phyloP scores from a whole-genome alignment of 2,797 vertebrate genomes.

The Clarias pachynema region DNA sequence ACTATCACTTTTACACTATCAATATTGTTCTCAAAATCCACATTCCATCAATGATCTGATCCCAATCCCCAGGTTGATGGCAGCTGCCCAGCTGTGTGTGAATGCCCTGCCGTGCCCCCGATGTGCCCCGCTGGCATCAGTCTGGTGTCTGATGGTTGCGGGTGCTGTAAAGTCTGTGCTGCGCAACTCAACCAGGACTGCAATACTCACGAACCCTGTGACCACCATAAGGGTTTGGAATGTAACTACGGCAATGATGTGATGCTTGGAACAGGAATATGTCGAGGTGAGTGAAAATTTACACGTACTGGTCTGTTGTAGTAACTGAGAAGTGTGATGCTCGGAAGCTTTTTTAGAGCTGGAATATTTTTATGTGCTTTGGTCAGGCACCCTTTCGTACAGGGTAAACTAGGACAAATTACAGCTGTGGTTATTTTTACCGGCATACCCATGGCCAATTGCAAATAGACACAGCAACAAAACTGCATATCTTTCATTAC shows the following conservation, averaged over 20 bases:
- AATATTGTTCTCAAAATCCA: not conserved
- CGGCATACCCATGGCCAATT: not conserved
- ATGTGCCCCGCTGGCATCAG: conserved; percentile 77
- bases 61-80: conserved; percentile 58
- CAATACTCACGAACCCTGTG: conserved; percentile 72
- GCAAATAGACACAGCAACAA: not conserved
- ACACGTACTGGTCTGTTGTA: not conserved
- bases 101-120: conserved; percentile 65
- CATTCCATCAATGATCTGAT: not conserved
- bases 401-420: conserved; percentile 26
- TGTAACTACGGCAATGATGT: conserved; percentile 83
- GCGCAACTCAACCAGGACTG: conserved; percentile 83
- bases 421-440: conserved; percentile 27
- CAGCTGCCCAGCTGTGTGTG: conserved; percentile 73
- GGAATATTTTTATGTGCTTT: conserved; percentile 35
- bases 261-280: conserved; percentile 73
- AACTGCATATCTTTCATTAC: not conserved
- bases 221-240: conserved; percentile 82
- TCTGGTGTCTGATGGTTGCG: conserved; percentile 71
- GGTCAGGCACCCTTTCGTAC: conserved; percentile 6
- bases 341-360: conserved; percentile 32
- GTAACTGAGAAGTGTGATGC: not conserved
- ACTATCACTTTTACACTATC: not conserved
- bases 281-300: conserved; percentile 72
- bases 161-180: conserved; percentile 81